Conservation (phyloP, 2,888 invertebrate species). For the Lycia hirtaria region DNA sequence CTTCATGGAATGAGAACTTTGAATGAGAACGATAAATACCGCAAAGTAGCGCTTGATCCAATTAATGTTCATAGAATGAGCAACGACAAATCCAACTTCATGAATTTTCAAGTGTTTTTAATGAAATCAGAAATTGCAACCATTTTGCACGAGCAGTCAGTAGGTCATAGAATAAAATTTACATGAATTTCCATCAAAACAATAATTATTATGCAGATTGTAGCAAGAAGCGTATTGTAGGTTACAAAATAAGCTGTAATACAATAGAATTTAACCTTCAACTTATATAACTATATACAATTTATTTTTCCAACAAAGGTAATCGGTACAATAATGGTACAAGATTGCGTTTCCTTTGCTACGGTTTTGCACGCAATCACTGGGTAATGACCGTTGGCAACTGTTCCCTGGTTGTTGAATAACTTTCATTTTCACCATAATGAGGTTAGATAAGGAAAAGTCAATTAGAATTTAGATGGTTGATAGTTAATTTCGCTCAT, state of each 20-base stretch:
- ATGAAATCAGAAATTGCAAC: neutral
- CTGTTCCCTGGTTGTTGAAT: conserved; percentile 26
- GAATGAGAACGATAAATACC: no score
- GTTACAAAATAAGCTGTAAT: conserved; percentile 13
- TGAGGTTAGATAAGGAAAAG: conserved; percentile 8
- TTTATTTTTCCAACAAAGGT: neutral
- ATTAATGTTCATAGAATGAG: no score
- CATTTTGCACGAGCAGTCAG: conserved; percentile 8
- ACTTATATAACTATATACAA: conserved; percentile 6
- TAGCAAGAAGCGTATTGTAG: conserved; percentile 5
- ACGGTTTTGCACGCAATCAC: conserved; percentile 38
- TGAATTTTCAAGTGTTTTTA: neutral
- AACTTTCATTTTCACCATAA: conserved; percentile 25
- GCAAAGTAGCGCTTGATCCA: no score
- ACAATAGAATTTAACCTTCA: conserved; percentile 17
- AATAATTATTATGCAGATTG: conserved; percentile 12
- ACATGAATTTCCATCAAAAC: conserved; percentile 24
- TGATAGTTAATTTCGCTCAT: no score
- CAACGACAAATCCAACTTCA: neutral
- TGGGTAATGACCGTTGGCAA: conserved; percentile 34
- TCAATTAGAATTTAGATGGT: neutral
- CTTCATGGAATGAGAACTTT: no score
- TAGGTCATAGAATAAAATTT: conserved; percentile 14
- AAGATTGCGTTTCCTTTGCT: conserved; percentile 10
- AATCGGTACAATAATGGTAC: conserved; percentile 6